Percentiles rank a stretch among this genome's conserved stretches.
Conservation (phyloP, 2,113 vertebrate genomes). For the Tautogolabrus adspersus region DNA sequence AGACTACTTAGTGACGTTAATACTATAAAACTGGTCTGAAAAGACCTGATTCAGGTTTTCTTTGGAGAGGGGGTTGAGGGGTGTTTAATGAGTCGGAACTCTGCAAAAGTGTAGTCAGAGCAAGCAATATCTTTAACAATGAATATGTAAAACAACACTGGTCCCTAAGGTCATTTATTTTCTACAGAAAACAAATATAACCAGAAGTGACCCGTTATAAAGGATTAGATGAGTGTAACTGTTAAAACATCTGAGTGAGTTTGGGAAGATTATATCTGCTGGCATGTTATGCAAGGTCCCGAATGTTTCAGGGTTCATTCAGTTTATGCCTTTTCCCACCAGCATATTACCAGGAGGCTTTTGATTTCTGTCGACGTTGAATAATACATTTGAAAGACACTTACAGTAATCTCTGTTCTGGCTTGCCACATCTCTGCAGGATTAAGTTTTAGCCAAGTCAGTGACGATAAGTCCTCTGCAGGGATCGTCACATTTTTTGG, state of each 20-base stretch:
- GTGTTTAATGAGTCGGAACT: not conserved
- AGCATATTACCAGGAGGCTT: constrained; percentile 28
- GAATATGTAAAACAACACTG: not conserved
- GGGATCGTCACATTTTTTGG: not conserved
- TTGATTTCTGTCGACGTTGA: constrained; percentile 11
- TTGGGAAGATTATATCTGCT: constrained; percentile 3
- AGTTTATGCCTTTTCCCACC: constrained; percentile 26
- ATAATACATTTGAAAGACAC: constrained; percentile 33
- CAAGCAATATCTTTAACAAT: not conserved
- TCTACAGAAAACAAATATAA: not conserved
- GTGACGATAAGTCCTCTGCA: not conserved
- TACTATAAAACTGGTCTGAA: constrained; percentile 11
- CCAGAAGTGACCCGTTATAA: not conserved
- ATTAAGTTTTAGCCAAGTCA: not conserved
- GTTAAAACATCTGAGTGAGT: constrained; percentile 6
- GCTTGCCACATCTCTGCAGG: constrained; percentile 5
- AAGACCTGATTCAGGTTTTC: constrained; percentile 57
- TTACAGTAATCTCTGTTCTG: constrained; percentile 4
- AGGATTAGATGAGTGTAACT: not conserved
- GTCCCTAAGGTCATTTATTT: not conserved
- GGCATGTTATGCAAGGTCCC: constrained; percentile 29
- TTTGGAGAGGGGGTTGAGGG: not conserved
- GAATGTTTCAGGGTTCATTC: constrained; percentile 13
- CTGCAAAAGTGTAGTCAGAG: not conserved
- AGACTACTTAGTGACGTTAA: constrained; percentile 32